Evolutionary conservation across 1,140 invertebrate species (phyloP), one percentile per base, ranked within the genome.

Genomic region (Calliphora vicina): DNA sequence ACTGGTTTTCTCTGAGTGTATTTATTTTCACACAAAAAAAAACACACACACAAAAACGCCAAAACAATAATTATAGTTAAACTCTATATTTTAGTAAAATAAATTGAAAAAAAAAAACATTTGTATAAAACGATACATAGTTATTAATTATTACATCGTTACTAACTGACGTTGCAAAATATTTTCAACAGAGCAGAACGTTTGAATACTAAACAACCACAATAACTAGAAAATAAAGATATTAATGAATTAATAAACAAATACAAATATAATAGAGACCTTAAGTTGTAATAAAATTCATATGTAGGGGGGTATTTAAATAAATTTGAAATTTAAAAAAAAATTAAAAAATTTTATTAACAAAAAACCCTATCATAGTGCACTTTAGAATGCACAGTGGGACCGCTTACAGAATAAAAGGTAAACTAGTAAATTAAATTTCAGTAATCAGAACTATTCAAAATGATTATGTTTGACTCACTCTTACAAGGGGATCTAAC

Each of bases 81-180:
- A 67, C 61, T 57, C 50, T 67, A 23, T 67, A 67, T 67, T 67
- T 67, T 67, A 20, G 61, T 23, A 8, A 23, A 25, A 67, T 20
- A 67, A 67, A 20, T 23, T 67, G 23, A 20, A 57, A 57, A 17
- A 57, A 57, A 57, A 57, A 35, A 8, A 17, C 15, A 6, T 6
- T 17, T 57, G 13, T n/a, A 57, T 57, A 17, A 67, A 67, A 67
- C 61, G 61, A 25, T 67, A 67, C 61, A 67, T 67, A n/a, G 61
- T 67, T 67, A 23, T 67, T 67, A 67, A 67, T 67, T 67, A 67
- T 67, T 67, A 23, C 20, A 67, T 67, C 61, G 61, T 67, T 67
- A 67, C 23, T 57, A 57, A 57, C 50, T 67, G 61, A 67, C 61
- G 61, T 23, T 67, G 61, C 61, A 67, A 67, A 67, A 67, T 17